Percentiles rank a stretch among this genome's conserved stretches.
Conservation (phyloP, 2,113 vertebrate species). For the Nibea coibor region DNA sequence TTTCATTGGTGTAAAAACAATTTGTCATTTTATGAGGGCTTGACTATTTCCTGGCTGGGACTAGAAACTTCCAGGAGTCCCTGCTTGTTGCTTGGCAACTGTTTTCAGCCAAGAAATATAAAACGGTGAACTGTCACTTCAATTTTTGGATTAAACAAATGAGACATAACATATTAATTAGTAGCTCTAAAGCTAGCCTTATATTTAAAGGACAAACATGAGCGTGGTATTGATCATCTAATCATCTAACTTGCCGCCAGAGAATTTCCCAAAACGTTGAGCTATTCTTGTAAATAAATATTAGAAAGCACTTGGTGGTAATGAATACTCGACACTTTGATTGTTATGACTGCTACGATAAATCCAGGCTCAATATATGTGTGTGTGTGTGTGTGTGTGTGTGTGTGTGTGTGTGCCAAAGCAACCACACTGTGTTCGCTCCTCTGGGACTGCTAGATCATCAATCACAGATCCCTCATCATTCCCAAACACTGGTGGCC, state of each 20-base stretch:
- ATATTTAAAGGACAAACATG: neutral
- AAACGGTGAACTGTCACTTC: neutral
- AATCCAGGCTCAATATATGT: conserved; percentile 58
- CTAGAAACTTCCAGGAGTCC: neutral
- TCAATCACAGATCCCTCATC: conserved; percentile 88
- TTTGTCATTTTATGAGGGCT: neutral
- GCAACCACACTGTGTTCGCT: conserved; percentile 56
- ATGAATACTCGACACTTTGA: conserved; percentile 4
- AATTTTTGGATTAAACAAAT: neutral
- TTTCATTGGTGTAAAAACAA: neutral
- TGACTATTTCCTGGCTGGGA: neutral
- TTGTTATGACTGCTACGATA: conserved; percentile 47
- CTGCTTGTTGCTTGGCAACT: neutral
- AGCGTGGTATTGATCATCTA: neutral
- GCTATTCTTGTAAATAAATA: conserved; percentile 7
- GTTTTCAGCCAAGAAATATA: neutral
- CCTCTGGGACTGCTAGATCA: conserved; percentile 82
- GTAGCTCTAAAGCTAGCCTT: neutral
- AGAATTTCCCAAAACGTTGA: conserved; percentile 2
- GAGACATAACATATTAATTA: neutral
- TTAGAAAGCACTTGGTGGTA: conserved; percentile 13
- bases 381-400: conserved; percentile 28
- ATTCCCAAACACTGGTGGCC: conserved; percentile 81
- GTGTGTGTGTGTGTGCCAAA: conserved; percentile 39
- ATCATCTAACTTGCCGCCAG: neutral